Conservation (phyloP, 2,888 invertebrate genomes). For the Anarsia innoxiella region DNA sequence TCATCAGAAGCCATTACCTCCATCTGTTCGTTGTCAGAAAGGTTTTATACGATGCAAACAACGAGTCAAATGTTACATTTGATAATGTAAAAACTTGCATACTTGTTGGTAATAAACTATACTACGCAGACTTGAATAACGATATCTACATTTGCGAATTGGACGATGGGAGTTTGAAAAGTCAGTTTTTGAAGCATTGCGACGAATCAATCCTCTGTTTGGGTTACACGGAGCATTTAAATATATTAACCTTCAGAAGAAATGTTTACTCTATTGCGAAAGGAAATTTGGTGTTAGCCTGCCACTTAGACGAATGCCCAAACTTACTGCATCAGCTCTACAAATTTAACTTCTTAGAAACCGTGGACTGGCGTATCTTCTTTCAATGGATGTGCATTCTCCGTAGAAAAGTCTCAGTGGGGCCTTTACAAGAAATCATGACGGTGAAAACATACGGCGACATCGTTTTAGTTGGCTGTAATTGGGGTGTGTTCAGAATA, state of each 20-base stretch:
- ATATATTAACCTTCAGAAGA: constrained; percentile 37
- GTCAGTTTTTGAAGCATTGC: constrained; percentile 20
- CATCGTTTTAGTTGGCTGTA: constrained; percentile 48
- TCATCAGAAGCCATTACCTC: constrained; percentile 30
- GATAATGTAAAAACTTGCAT: constrained; percentile 38
- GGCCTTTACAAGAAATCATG: constrained; percentile 39
- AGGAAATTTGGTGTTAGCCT: constrained; percentile 22
- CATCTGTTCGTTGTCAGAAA: constrained; percentile 38
- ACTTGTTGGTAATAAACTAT: constrained; percentile 29
- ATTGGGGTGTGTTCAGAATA: constrained; percentile 46
- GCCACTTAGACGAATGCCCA: constrained; percentile 24
- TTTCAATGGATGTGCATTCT: constrained; percentile 45
- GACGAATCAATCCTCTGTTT: constrained; percentile 37
- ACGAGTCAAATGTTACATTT: constrained; percentile 26
- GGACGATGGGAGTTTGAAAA: constrained; percentile 18
- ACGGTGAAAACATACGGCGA: constrained; percentile 46
- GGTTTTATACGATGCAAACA: constrained; percentile 15
- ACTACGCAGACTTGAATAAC: constrained; percentile 35
- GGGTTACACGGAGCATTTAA: constrained; percentile 29
- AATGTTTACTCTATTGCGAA: constrained; percentile 33
- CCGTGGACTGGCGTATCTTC: constrained; percentile 47
- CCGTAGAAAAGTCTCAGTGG: constrained; percentile 35
- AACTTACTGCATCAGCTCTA: constrained; percentile 34
- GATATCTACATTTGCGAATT: constrained; percentile 34
- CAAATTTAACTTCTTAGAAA: constrained; percentile 44